Conservation (phyloP, 2,888 invertebrate genomes). For the Drosophila fungiperda region DNA sequence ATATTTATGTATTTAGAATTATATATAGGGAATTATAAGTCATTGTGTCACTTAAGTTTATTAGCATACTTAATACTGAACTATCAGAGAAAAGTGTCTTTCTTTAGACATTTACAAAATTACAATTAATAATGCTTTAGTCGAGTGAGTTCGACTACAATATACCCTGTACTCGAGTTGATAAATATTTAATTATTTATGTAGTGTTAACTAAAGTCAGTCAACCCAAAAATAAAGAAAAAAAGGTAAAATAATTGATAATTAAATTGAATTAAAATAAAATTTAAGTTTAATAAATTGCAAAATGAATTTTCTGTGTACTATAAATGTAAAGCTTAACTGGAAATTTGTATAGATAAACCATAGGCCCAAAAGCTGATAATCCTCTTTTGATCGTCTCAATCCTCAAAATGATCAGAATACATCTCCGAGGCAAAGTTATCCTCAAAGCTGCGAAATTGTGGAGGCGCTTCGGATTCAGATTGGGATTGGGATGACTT, state of each 20-base stretch:
- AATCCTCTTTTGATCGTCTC: not conserved
- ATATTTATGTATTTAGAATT: not conserved
- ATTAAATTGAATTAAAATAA: not conserved
- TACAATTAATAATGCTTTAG: not conserved
- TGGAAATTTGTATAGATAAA: conserved; percentile 11
- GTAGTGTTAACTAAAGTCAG: not conserved
- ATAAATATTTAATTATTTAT: not conserved
- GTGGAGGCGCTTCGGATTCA: not conserved
- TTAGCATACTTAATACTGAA: conserved; percentile 59
- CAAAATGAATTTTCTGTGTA: not conserved
- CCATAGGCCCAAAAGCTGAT: not conserved
- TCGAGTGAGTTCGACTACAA: not conserved
- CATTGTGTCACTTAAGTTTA: conserved; percentile 78
- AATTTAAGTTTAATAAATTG: not conserved
- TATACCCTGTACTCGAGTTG: not conserved
- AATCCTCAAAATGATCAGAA: conserved; percentile 48
- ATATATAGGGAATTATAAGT: conserved; percentile 36
- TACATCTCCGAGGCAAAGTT: conserved; percentile 55
- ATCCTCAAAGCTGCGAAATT: conserved; percentile 52
- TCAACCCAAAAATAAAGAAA: not conserved
- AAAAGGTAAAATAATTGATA: not conserved
- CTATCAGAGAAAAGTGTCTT: conserved; percentile 39
- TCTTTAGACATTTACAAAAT: too few species aligned
- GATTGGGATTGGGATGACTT: not conserved
- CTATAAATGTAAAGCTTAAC: not conserved